Base-by-base conservation (phyloP, 2,113 vertebrate genomes). In the Gasterosteus nipponicus region DNA sequence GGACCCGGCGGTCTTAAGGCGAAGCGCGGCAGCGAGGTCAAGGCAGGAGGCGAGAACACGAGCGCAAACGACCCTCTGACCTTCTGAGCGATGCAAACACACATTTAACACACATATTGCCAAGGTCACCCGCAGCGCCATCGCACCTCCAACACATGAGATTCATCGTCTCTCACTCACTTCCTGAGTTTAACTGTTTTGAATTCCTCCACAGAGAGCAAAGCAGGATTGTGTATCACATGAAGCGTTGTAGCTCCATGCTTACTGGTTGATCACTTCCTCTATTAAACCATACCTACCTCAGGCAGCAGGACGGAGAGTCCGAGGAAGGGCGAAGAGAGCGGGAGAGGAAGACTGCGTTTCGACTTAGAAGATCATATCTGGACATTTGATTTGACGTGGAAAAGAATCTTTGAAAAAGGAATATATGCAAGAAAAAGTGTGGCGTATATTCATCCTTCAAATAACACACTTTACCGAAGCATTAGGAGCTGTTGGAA, bases 81-180 rank as follows among this genome's bases (percentile, higher is more conserved):
- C 31, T 67, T 58, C 38, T 41, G 18, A 2, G 15, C 10, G 18
- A 63, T 0, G 3, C 54, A 47, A 75, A 78, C 47, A 60, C 35
- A 16, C 26, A 2, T 75, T 79, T 56, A 70, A 62, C 77, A 86
- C 75, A 69, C 75, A 69, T 51, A 67, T 71, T 78, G 73, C 77
- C 78, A 89, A 84, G 87, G 89, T 91, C 77, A 69, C 81, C 58
- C 78, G 82, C 87, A 77, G 84, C 79, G 81, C 90, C 90, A 89
- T 86, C 86, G 75, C 69, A 70, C 80, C 80, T 77, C 53, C 54
- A 65, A 73, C 76, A 62, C 75, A 61, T 18, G 49, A 61, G 71
- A 80, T 29, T 75, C 63, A 75, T 65, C 75, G 31, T 75, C 75
- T 83, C 69, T 80, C 53, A 29, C 75, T 70, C 35, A 22, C 56